Evolutionary conservation across 2,888 invertebrate genomes (phyloP).

Genomic region (Caenorhabditis becei): DNA sequence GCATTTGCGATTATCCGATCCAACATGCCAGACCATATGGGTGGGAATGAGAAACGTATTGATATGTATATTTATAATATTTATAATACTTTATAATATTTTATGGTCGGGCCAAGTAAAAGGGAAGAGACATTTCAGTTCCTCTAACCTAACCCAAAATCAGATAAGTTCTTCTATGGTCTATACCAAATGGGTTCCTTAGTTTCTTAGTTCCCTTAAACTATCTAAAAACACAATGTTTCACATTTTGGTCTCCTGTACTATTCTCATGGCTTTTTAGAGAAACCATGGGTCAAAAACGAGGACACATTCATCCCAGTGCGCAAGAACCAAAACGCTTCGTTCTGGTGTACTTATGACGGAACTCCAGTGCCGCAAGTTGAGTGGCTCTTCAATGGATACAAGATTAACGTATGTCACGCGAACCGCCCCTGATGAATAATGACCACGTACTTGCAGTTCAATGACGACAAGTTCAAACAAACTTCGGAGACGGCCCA

Average conservation of each 20-base stretch:
- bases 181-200: no score
- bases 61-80: slow-evolving; percentile 10
- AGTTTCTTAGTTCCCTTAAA: no score
- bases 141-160: no score
- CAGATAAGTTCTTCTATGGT: no score
- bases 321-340: slow-evolving; percentile 62
- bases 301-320: slow-evolving; percentile 72
- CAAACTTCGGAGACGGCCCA: slow-evolving; percentile 61
- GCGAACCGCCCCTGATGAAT: slow-evolving; percentile 32
- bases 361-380: slow-evolving; percentile 75
- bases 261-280: slow-evolving; percentile 61
- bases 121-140: no score
- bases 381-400: slow-evolving; percentile 77
- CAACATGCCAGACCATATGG: slow-evolving; percentile 59
- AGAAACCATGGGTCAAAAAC: slow-evolving; percentile 73
- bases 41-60: slow-evolving; percentile 20
- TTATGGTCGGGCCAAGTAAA: neutral
- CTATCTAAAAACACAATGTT: no score
- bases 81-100: neutral
- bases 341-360: slow-evolving; percentile 75
- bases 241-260: neutral
- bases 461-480: slow-evolving; percentile 65
- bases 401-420: slow-evolving; percentile 72
- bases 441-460: slow-evolving; percentile 52
- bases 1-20: slow-evolving; percentile 61